These are phyloP conservation scores for Aptenodytes forsteri DNA, from an alignment of 2,113 vertebrate species.

Conservation along the genomic window DNA sequence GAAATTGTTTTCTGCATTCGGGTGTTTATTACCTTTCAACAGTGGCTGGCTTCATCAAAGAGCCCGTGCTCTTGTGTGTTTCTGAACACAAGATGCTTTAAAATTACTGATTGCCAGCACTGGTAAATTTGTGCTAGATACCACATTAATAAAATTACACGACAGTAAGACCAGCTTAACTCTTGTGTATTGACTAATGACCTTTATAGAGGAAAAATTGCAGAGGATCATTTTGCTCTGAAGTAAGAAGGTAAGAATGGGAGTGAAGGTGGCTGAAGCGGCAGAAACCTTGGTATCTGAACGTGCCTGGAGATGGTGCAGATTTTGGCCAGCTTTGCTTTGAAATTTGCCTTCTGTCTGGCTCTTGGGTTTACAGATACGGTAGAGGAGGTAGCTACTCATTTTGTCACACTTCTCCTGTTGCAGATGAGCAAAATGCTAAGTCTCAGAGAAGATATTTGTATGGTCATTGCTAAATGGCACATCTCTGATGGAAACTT, in stretches of 20 bases:
- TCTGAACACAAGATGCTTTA: background rate
- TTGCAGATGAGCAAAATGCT: background rate
- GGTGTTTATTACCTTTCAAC: background rate
- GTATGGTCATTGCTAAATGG: background rate
- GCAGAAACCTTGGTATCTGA: background rate
- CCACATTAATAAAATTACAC: background rate
- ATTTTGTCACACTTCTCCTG: background rate
- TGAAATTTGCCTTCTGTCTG: background rate
- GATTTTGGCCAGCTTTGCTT: background rate
- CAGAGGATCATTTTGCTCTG: background rate
- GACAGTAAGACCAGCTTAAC: background rate
- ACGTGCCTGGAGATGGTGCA: background rate
- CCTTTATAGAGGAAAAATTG: background rate
- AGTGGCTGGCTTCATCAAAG: background rate
- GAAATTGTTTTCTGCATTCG: background rate
- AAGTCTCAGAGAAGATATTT: background rate
- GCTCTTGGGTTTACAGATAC: background rate
- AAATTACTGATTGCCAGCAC: background rate
- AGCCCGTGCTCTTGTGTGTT: background rate
- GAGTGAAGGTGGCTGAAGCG: background rate
- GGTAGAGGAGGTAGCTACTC: background rate
- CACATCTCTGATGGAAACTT: background rate
- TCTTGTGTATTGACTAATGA: background rate
- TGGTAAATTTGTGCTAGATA: background rate
- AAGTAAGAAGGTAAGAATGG: background rate